phyloP scores from a whole-genome alignment of 2,888 invertebrate genomes.

The Macrophya alboannulata region DNA sequence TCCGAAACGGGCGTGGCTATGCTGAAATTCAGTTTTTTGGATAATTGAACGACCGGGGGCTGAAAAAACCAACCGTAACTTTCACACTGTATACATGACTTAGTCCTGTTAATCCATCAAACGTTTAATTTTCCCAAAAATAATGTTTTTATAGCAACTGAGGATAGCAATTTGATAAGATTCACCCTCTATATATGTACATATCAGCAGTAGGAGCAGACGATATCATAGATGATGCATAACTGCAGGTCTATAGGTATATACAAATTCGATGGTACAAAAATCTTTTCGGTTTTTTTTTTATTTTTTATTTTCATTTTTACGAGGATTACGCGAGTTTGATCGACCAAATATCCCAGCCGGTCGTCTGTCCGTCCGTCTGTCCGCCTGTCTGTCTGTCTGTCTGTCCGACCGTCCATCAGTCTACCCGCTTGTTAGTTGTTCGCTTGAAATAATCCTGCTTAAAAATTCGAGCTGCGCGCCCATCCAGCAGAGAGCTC shows the following conservation, averaged over 20 bases:
- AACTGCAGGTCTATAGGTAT: not conserved
- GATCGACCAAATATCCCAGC: constrained; percentile 48
- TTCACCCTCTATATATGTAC: not conserved
- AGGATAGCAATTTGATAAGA: too few species aligned
- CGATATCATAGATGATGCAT: not conserved
- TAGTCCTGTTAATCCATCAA: too few species aligned
- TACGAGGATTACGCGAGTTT: constrained; percentile 56
- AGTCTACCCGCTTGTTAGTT: constrained; percentile 37
- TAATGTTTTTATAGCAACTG: too few species aligned
- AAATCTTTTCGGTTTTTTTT: constrained; percentile 7
- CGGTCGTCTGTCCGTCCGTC: not conserved
- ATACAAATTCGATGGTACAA: constrained; percentile 8
- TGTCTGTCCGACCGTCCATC: not conserved
- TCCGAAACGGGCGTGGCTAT: too few species aligned
- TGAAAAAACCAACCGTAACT: too few species aligned
- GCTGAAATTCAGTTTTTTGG: too few species aligned
- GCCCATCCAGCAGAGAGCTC: not conserved
- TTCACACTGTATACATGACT: too few species aligned
- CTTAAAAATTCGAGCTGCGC: constrained; percentile 39
- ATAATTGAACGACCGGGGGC: too few species aligned
- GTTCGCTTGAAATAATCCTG: constrained; percentile 45
- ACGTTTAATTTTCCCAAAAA: too few species aligned
- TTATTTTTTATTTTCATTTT: not conserved
- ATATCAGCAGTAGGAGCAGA: not conserved
- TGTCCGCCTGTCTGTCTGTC: not conserved